These are phyloP conservation scores for Lophotis ruficrista DNA, from an alignment of 2,113 vertebrate genomes.

Conservation along the genomic window DNA sequence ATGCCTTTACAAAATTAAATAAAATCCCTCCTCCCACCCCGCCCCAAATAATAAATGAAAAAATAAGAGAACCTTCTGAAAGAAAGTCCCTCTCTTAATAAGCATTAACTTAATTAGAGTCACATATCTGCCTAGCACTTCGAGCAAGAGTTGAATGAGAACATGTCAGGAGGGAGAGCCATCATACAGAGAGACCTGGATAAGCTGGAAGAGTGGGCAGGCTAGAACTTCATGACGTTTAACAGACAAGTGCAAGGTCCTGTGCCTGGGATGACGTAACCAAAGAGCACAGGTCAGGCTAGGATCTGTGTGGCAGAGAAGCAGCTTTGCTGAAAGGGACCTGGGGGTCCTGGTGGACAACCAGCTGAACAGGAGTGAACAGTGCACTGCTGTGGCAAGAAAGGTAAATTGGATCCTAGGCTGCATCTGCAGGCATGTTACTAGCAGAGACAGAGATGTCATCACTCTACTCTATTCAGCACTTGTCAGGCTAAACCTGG, in stretches of 20 bases:
- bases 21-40: too few species aligned
- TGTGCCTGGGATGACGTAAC: neutral
- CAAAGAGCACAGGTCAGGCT: neutral
- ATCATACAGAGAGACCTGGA: neutral
- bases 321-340: neutral
- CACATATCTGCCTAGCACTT: neutral
- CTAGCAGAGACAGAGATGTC: neutral
- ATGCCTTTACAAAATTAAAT: neutral
- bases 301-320: neutral
- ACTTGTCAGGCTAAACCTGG: neutral
- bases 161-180: rapidly evolving
- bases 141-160: neutral
- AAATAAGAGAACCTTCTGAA: neutral
- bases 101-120: neutral
- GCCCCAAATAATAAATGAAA: neutral
- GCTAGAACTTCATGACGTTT: neutral
- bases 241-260: neutral
- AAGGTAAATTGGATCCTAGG: neutral
- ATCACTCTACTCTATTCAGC: neutral
- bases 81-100: neutral
- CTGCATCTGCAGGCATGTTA: neutral
- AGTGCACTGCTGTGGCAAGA: neutral
- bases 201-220: neutral
- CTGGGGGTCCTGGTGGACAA: neutral
- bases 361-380: neutral